phyloP scores from a whole-genome alignment of 2,888 invertebrate genomes.

The Endotricha flammealis region DNA sequence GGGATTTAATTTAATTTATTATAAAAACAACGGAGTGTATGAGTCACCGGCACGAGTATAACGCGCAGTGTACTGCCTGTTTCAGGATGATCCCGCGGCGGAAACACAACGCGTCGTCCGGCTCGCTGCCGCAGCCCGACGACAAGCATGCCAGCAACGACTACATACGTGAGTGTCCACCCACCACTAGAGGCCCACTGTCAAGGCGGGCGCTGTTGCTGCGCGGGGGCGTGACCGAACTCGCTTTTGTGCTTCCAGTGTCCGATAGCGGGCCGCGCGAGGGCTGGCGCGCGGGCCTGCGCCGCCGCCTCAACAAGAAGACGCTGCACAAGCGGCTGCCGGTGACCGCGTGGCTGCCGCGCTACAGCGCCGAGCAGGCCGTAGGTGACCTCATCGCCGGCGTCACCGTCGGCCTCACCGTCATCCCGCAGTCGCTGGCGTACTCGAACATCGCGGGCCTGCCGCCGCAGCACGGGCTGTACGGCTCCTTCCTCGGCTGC shows the following conservation, averaged over 20 bases:
- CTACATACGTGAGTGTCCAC: constrained; percentile 57
- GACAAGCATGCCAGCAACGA: constrained; percentile 74
- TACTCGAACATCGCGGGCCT: constrained; percentile 89
- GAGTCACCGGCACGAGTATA: too few relatives aligned
- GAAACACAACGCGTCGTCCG: constrained; percentile 69
- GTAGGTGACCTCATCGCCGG: constrained; percentile 94
- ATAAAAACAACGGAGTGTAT: too few relatives aligned
- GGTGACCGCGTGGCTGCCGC: constrained; percentile 86
- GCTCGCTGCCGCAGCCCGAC: constrained; percentile 65
- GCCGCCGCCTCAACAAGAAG: constrained; percentile 81
- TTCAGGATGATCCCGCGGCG: constrained; percentile 68
- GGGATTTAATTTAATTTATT: too few relatives aligned
- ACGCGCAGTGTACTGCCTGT: background rate
- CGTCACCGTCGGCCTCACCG: constrained; percentile 93
- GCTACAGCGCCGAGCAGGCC: constrained; percentile 84
- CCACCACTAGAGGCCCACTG: background rate
- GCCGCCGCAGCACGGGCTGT: constrained; percentile 92
- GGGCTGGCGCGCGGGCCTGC: constrained; percentile 58
- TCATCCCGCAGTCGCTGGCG: constrained; percentile 93
- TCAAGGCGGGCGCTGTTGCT: background rate
- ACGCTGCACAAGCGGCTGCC: constrained; percentile 86
- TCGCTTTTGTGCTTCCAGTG: constrained; percentile 57
- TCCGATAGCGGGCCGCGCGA: constrained; percentile 53
- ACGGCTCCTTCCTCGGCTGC: constrained; percentile 95
- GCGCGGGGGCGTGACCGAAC: background rate